Base-by-base conservation (phyloP, 2,888 invertebrate genomes). In the Pegoplata infirma region DNA sequence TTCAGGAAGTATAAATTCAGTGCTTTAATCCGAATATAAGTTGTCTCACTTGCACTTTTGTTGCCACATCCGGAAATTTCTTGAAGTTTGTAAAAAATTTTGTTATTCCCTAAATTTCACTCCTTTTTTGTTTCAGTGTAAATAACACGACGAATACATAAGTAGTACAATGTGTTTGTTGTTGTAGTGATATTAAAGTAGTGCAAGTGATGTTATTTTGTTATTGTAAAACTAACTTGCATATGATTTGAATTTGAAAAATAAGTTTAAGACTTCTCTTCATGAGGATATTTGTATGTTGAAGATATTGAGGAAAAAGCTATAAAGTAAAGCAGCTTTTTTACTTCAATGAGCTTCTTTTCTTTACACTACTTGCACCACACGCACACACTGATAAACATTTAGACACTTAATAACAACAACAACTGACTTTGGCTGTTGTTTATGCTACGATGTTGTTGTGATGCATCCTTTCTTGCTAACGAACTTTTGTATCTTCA, bases 251-350 rank as follows among this genome's bases (percentile, higher is more conserved):
- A 53, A 66, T 56, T 72, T 44, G 12, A 40, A 25, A 67, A 63
- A 61, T 77, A 67, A 66, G 51, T 71, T 58, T 58, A 21, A 69
- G 51, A 28, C 58, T 19, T 44, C 63, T 58, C 63, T 58, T 49
- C 51, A 19, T 64, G 23, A n/a, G n/a, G n/a, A 0, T 17, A 19
- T 59, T 68, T 71, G 12, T 49, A 56, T 6, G 21, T 55, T 63
- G 36, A 68, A 47, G 61, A 51, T 58, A 53, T 68, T 56, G 10
- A 56, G 40, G 28, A 58, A 75, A 63, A 56, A 68, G 19, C 40
- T 61, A 40, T 68, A 68, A 55, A 36, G 25, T 49, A 56, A 75
- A 64, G 46, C 64, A 53, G 49, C 59, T 23, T 67, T 67, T 72
- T 55, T 49, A 44, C 28, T 59, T 61, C 28, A 36, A 10, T 14